Conservation (phyloP, 2,797 vertebrate genomes). For the Spheniscus humboldti region DNA sequence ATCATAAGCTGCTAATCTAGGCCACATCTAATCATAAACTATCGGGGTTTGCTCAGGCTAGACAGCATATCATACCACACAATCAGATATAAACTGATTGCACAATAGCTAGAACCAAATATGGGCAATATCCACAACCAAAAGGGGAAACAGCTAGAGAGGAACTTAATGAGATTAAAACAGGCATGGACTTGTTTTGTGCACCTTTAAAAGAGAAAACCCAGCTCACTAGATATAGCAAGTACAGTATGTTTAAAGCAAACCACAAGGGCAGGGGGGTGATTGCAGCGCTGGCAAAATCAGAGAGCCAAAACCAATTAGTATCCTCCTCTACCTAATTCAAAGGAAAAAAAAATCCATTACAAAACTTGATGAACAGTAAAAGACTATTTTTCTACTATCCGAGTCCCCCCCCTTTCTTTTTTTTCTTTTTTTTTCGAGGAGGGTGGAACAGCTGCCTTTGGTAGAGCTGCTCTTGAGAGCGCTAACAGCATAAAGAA, state of each 20-base stretch:
- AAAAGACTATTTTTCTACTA: background rate
- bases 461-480: background rate
- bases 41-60: conserved; percentile 22
- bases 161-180: conserved; percentile 45
- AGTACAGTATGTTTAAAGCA: background rate
- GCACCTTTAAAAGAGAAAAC: background rate
- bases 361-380: background rate
- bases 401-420: background rate
- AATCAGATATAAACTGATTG: conserved; percentile 39
- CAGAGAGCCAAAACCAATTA: background rate
- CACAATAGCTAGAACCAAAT: conserved; percentile 34
- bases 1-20: conserved; percentile 32
- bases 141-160: conserved; percentile 15
- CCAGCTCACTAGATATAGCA: background rate
- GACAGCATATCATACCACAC: conserved; percentile 15
- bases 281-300: background rate
- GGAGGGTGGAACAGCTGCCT: background rate
- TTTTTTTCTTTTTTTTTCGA: background rate
- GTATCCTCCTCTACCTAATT: background rate
- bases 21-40: conserved; percentile 50
- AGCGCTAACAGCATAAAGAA: background rate
- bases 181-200: background rate
- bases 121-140: conserved; percentile 32
- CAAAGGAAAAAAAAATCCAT: background rate
- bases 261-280: background rate